Conservation (phyloP, 2,113 vertebrate species). For the Spea multiplicata region DNA sequence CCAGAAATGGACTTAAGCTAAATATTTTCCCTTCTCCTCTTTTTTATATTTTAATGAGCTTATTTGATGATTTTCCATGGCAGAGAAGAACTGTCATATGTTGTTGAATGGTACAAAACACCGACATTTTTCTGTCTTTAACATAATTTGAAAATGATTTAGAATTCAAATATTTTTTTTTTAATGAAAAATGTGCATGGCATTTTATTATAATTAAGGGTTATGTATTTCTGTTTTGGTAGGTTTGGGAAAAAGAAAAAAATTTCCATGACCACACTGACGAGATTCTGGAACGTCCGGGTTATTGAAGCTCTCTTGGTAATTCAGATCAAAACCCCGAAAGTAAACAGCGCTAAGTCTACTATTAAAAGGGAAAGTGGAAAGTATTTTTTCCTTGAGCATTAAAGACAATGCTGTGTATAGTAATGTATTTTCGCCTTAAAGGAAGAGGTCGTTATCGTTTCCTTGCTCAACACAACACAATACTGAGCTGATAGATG, state of each 20-base stretch:
- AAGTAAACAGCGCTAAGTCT: too few species aligned
- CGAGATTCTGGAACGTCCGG: constrained; percentile 4
- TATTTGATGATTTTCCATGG: constrained; percentile 7
- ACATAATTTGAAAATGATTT: constrained; percentile 7
- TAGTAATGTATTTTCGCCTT: too few species aligned
- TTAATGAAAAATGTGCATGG: background rate
- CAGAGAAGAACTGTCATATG: background rate
- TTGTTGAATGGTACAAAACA: constrained; percentile 1
- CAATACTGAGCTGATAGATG: too few species aligned
- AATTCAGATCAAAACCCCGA: too few species aligned
- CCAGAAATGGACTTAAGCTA: background rate
- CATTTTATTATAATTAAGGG: background rate
- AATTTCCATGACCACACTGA: background rate
- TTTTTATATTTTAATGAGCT: background rate
- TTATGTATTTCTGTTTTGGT: background rate
- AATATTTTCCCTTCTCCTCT: background rate
- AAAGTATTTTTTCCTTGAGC: too few species aligned
- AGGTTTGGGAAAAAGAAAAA: background rate
- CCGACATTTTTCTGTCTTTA: background rate
- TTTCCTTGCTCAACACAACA: too few species aligned
- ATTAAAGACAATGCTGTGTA: too few species aligned
- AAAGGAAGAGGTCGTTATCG: too few species aligned
- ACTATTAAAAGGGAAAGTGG: too few species aligned
- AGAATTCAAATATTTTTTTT: background rate
- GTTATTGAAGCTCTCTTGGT: too few species aligned